These are phyloP conservation scores for Hydrolagus affinis DNA, from an alignment of 2,113 vertebrate genomes.

Conservation along the genomic window DNA sequence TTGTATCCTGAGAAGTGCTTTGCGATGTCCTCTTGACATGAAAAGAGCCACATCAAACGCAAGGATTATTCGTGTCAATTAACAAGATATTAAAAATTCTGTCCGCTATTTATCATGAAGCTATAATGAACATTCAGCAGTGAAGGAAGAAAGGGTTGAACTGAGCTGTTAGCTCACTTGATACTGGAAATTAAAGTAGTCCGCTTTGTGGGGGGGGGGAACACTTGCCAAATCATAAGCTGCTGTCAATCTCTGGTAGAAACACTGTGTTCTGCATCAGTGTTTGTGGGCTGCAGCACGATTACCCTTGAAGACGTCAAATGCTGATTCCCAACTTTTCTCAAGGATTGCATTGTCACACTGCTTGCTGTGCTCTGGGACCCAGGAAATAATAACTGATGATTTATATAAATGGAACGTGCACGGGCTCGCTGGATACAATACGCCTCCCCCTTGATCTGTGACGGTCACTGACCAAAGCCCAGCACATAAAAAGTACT, in stretches of 20 bases:
- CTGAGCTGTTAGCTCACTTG: background rate
- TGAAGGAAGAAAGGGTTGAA: background rate
- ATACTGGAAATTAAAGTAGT: constrained; percentile 19
- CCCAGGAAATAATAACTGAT: background rate
- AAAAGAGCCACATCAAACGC: no score
- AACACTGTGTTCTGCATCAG: constrained; percentile 27
- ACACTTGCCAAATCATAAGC: constrained; percentile 19
- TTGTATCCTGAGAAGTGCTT: no score
- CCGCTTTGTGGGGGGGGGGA: no score
- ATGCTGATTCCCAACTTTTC: constrained; percentile 26
- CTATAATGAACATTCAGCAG: background rate
- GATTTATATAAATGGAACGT: constrained; percentile 18
- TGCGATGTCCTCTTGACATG: no score
- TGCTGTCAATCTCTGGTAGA: constrained; percentile 27
- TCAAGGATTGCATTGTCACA: constrained; percentile 31
- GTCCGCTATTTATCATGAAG: background rate
- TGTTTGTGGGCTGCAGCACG: constrained; percentile 18
- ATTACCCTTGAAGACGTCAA: constrained; percentile 27
- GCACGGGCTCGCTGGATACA: background rate
- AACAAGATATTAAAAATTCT: no score
- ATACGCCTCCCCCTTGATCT: background rate
- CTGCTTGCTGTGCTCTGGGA: background rate
- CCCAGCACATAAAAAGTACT: background rate
- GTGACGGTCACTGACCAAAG: background rate
- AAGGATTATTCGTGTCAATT: no score